A percentile compares a stretch with the other conserved stretches of the same genome.
phyloP scores from a whole-genome alignment of 2,113 vertebrate species.

The Microcebus jonahi region DNA sequence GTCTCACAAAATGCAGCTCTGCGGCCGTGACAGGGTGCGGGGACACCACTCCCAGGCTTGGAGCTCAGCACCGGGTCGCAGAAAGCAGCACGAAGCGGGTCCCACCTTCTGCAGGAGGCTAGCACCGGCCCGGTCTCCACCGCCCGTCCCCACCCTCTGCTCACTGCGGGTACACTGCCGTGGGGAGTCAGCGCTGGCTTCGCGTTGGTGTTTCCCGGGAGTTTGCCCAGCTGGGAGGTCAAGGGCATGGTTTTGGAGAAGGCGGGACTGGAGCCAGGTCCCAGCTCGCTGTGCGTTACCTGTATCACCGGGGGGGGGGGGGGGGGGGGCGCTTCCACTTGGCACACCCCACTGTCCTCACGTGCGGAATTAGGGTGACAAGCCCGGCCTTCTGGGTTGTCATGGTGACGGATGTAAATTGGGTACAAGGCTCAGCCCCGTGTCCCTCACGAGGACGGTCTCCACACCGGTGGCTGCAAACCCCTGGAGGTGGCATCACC shows the following conservation, averaged over 20 bases:
- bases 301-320: accelerated
- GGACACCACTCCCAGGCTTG: neutral
- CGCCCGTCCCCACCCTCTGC: accelerated
- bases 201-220: accelerated
- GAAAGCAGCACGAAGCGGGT: accelerated
- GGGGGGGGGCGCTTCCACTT: too few relatives aligned
- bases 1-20: neutral
- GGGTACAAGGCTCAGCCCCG: accelerated
- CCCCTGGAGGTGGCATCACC: too few relatives aligned
- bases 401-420: neutral
- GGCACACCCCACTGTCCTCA: accelerated
- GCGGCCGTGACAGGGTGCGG: neutral
- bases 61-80: accelerated
- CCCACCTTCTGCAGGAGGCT: neutral
- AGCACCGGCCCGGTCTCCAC: accelerated
- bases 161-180: accelerated
- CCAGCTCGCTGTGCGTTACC: accelerated
- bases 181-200: accelerated
- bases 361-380: neutral
- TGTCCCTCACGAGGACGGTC: neutral
- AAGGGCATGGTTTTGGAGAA: neutral
- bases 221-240: neutral
- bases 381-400: neutral
- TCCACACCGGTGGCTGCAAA: accelerated
- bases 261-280: accelerated